phyloP scores from a whole-genome alignment of 2,113 vertebrate genomes.

The Sceloporus undulatus region DNA sequence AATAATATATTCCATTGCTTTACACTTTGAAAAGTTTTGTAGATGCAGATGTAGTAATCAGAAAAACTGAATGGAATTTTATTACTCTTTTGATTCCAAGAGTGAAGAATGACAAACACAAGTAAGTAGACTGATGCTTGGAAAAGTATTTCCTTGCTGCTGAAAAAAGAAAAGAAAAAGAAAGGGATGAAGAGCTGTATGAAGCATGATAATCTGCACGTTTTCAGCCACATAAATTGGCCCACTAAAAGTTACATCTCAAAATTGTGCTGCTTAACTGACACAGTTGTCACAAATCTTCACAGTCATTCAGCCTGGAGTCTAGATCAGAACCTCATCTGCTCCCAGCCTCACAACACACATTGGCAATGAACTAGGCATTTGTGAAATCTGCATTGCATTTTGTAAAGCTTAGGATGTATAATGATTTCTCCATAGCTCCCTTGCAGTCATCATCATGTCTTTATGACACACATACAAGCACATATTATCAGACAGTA shows the following conservation, averaged over 20 bases:
- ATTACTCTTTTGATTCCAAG: not conserved
- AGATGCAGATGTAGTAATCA: not conserved
- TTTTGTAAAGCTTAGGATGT: not conserved
- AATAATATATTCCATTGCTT: no score
- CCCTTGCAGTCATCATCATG: not conserved
- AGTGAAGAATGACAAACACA: not conserved
- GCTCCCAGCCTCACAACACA: not conserved
- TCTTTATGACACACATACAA: not conserved
- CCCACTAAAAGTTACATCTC: not conserved
- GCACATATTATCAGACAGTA: not conserved
- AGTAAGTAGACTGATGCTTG: not conserved
- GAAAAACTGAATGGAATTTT: not conserved
- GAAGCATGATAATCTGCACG: not conserved
- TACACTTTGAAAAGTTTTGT: conserved; percentile 11
- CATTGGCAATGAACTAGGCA: not conserved
- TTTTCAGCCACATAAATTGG: conserved; percentile 2
- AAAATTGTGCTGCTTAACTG: not conserved
- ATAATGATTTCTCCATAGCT: not conserved
- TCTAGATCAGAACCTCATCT: not conserved
- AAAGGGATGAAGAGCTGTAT: not conserved
- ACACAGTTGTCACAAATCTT: not conserved
- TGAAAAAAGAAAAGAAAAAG: not conserved
- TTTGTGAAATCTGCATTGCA: not conserved
- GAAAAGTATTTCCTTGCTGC: not conserved
- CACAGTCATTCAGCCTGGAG: not conserved